Conservation (phyloP, 2,888 invertebrate genomes). For the Microctonus brassicae region DNA sequence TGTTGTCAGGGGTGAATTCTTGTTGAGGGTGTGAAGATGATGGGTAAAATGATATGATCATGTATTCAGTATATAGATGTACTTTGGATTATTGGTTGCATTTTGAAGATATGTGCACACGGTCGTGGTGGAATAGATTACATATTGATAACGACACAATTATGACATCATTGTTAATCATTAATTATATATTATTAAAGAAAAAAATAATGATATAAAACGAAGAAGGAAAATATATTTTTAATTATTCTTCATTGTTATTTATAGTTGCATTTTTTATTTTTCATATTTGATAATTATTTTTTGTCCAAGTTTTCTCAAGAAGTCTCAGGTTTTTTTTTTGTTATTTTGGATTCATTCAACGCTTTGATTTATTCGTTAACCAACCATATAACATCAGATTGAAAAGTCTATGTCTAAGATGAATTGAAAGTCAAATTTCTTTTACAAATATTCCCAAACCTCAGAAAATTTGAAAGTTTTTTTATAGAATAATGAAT, state of each 20-base stretch:
- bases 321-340: too few species aligned
- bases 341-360: too few species aligned
- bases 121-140: slow-evolving; percentile 22
- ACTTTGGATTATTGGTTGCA: neutral
- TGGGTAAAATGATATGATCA: neutral
- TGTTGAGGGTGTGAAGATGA: slow-evolving; percentile 3
- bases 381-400: too few species aligned
- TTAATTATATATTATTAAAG: neutral
- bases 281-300: too few species aligned
- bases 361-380: too few species aligned
- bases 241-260: neutral
- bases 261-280: too few species aligned
- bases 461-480: too few species aligned
- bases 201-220: neutral
- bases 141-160: slow-evolving; percentile 16
- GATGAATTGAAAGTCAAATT: slow-evolving; percentile 31
- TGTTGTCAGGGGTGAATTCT: slow-evolving; percentile 2
- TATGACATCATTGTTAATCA: neutral
- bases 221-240: neutral
- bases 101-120: slow-evolving; percentile 9
- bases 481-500: neutral
- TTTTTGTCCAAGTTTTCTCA: too few species aligned
- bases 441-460: neutral
- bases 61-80: neutral
- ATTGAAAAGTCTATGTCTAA: too few species aligned